These are phyloP conservation scores for Metopolophium dirhodum DNA, from an alignment of 1,140 invertebrate genomes.

Conservation along the genomic window DNA sequence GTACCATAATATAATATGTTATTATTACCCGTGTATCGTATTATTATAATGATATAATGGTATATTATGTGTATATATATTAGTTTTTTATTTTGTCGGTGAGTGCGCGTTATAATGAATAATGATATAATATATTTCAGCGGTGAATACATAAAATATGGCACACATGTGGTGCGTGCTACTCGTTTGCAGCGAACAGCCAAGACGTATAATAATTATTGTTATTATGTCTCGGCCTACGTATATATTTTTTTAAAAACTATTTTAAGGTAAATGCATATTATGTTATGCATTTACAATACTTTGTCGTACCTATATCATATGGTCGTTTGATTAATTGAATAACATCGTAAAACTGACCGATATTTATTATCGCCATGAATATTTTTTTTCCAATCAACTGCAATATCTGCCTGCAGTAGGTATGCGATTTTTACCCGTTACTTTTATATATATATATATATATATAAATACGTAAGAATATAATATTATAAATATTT, in stretches of 20 bases:
- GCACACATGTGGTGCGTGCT: conserved; percentile 10
- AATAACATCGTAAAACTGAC: neutral
- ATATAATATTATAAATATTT: neutral
- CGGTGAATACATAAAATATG: neutral
- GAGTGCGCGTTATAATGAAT: neutral
- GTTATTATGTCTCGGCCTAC: neutral
- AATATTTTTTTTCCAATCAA: neutral
- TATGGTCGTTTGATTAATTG: conserved; percentile 12
- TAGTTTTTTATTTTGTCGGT: neutral
- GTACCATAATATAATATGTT: neutral
- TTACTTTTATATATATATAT: neutral
- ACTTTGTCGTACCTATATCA: neutral
- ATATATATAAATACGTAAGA: neutral
- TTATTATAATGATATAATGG: neutral
- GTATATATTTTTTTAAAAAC: neutral
- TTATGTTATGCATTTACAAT: neutral
- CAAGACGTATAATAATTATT: neutral
- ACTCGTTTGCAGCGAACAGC: neutral
- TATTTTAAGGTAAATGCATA: neutral
- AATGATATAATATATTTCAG: conserved; percentile 26
- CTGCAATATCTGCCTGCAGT: neutral
- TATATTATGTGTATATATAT: neutral
- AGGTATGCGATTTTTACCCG: neutral
- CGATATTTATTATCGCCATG: neutral
- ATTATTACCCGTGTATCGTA: neutral